Percentiles rank a stretch among this genome's conserved stretches.
phyloP scores from a whole-genome alignment of 2,797 vertebrate genomes.

The Micrastur ruficollis region DNA sequence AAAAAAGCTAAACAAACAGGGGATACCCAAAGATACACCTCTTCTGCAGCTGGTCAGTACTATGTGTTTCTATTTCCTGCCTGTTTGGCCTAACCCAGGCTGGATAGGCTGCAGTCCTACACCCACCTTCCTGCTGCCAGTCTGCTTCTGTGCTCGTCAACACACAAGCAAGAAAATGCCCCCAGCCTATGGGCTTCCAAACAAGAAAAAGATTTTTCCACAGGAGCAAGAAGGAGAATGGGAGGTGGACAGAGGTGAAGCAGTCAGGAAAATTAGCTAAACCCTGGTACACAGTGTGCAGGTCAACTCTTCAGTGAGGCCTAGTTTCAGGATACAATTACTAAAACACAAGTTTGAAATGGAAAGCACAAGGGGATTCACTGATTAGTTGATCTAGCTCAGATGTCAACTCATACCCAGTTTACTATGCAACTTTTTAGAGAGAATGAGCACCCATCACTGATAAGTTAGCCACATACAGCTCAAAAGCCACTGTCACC shows the following conservation, averaged over 20 bases:
- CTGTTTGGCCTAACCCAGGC: not conserved
- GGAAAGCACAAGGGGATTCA: not conserved
- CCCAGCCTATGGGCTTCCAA: not conserved
- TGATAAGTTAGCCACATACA: not conserved
- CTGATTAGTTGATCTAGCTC: not conserved
- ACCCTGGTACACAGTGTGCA: not conserved
- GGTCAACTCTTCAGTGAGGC: not conserved
- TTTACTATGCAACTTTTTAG: not conserved
- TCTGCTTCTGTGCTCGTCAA: not conserved
- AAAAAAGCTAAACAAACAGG: not conserved
- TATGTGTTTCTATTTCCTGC: not conserved
- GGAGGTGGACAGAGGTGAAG: not conserved
- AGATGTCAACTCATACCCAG: not conserved
- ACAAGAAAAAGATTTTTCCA: not conserved
- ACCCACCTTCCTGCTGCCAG: not conserved
- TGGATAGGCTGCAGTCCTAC: not conserved
- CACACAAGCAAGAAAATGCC: not conserved
- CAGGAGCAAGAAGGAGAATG: not conserved
- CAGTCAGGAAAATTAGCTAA: not conserved
- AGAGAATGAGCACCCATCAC: not conserved
- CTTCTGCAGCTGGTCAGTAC: not conserved
- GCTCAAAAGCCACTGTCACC: not conserved
- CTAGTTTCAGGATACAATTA: not conserved
- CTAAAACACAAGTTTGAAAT: not conserved
- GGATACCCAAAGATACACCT: not conserved